Evolutionary conservation across 1,140 invertebrate genomes (phyloP).

Genomic region (Camponotus pennsylvanicus): DNA sequence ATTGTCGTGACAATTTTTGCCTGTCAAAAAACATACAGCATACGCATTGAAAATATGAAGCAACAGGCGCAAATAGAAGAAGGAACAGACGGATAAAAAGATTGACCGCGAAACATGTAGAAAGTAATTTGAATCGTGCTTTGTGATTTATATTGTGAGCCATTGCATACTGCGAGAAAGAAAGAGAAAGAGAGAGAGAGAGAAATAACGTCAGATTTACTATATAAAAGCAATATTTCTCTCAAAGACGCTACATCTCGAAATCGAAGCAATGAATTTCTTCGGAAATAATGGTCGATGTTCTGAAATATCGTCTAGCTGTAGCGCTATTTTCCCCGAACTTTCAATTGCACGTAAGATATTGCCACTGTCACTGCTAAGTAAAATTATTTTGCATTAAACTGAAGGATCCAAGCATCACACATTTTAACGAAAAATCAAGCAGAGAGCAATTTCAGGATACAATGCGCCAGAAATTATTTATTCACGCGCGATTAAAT

Average conservation of each 20-base stretch:
- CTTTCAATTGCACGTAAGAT: conserved; percentile 27
- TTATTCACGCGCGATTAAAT: background rate
- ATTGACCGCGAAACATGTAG: conserved; percentile 36
- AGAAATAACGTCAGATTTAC: conserved; percentile 46
- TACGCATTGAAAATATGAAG: background rate
- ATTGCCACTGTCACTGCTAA: conserved; percentile 30
- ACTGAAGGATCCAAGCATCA: background rate
- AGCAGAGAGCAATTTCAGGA: background rate
- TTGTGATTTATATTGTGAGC: conserved; percentile 40
- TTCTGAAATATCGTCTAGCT: conserved; percentile 48
- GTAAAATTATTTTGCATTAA: background rate
- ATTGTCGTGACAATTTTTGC: background rate
- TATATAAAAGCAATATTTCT: conserved; percentile 62
- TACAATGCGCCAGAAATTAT: background rate
- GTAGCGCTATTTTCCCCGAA: conserved; percentile 14
- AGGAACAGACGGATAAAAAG: background rate
- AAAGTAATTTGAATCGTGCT: conserved; percentile 49
- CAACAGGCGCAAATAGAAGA: conserved; percentile 35
- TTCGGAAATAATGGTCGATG: conserved; percentile 41
- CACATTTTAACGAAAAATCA: background rate
- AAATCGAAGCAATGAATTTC: conserved; percentile 60
- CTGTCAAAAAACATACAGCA: background rate
- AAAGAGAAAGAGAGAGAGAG: background rate
- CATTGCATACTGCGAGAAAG: background rate
- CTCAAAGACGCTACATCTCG: conserved; percentile 33